These are phyloP conservation scores for Diglossa brunneiventris DNA, from an alignment of 2,113 vertebrate genomes.

Conservation along the genomic window DNA sequence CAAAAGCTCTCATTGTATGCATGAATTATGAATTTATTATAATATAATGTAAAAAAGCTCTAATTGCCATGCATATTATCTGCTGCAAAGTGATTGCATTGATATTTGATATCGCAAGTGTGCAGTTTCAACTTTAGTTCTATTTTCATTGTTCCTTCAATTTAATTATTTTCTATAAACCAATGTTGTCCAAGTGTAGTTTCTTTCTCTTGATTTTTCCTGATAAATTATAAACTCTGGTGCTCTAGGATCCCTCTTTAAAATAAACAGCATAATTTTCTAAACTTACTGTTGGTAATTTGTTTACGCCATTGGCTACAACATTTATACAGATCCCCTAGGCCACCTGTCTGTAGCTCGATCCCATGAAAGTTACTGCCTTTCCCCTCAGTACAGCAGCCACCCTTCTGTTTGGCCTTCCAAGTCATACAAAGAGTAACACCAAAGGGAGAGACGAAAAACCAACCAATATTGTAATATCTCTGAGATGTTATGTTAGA, in stretches of 20 bases:
- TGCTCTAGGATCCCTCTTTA: not conserved
- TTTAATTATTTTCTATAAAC: constrained; percentile 14
- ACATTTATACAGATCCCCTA: not conserved
- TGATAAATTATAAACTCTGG: not conserved
- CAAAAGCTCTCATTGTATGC: constrained; percentile 36
- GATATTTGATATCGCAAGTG: not conserved
- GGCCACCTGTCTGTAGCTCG: fast-evolving
- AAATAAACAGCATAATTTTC: not conserved
- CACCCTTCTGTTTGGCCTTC: not conserved
- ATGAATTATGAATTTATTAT: constrained; percentile 58
- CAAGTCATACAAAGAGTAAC: not conserved
- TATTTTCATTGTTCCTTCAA: constrained; percentile 4
- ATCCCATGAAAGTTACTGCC: not conserved
- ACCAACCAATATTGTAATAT: not conserved
- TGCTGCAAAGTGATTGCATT: constrained; percentile 27
- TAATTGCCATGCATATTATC: constrained; percentile 35
- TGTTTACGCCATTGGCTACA: not conserved
- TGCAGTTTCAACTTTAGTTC: not conserved
- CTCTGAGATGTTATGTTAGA: not conserved
- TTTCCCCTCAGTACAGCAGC: not conserved
- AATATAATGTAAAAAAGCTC: constrained; percentile 54
- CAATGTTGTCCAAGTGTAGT: not conserved
- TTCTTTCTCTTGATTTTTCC: not conserved
- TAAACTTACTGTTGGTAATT: not conserved
- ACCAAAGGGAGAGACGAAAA: not conserved